phyloP scores from a whole-genome alignment of 1,140 invertebrate species.

The Chrysopa pallens region DNA sequence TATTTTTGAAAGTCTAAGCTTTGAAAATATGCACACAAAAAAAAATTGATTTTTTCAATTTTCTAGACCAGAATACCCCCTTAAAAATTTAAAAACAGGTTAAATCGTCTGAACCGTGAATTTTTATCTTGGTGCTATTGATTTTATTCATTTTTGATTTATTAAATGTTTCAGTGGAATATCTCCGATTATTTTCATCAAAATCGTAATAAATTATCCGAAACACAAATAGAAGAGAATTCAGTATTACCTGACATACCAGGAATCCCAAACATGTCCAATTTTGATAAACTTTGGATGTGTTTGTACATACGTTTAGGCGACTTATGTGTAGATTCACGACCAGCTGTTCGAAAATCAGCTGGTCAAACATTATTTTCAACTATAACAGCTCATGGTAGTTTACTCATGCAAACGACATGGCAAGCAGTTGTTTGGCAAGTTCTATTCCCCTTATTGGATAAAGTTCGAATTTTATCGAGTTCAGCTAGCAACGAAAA shows the following conservation, averaged over 20 bases:
- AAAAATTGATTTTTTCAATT: too few relatives aligned
- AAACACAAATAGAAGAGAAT: conserved; percentile 45
- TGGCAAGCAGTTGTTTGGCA: conserved; percentile 84
- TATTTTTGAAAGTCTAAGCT: too few relatives aligned
- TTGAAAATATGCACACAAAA: too few relatives aligned
- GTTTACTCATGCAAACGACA: conserved; percentile 64
- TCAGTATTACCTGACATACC: conserved; percentile 67
- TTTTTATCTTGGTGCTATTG: too few relatives aligned
- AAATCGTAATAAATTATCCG: conserved; percentile 74
- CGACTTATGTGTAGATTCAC: conserved; percentile 84
- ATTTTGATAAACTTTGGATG: conserved; percentile 92
- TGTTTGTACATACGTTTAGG: conserved; percentile 78
- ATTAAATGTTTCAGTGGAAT: conserved; percentile 79
- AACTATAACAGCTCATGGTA: conserved; percentile 89
- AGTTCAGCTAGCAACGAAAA: conserved; percentile 86
- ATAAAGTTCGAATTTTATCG: conserved; percentile 78
- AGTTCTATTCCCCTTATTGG: conserved; percentile 88
- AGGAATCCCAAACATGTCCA: conserved; percentile 63
- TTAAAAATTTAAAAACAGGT: too few relatives aligned
- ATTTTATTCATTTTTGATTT: too few relatives aligned
- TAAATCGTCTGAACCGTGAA: too few relatives aligned
- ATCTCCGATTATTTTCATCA: conserved; percentile 94
- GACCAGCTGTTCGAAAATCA: conserved; percentile 94
- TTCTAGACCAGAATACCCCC: too few relatives aligned
- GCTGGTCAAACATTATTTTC: conserved; percentile 96